Percentiles rank a stretch among this genome's conserved stretches.
Evolutionary conservation across 2,797 vertebrate genomes (phyloP).

Genomic region (Hafferia zeledoni): DNA sequence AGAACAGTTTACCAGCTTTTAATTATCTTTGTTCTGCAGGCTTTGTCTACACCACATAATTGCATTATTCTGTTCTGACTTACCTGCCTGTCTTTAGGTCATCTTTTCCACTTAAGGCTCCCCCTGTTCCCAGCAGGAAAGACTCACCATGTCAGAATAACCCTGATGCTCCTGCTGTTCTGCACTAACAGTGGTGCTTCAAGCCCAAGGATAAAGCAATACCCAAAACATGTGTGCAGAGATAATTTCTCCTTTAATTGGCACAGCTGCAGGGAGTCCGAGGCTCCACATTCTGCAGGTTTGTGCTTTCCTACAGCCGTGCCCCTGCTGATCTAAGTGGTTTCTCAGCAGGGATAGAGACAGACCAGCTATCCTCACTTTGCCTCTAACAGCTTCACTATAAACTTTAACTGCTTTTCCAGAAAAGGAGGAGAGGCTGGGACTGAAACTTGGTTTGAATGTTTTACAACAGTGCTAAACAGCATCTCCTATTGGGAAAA

Average conservation of each 20-base stretch:
- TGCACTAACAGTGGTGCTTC: neutral
- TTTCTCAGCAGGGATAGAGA: conserved; percentile 14
- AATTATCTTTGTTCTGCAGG: conserved; percentile 14
- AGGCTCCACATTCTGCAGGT: neutral
- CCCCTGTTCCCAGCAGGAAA: neutral
- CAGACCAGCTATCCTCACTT: neutral
- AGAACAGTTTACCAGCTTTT: neutral
- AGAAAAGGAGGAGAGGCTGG: neutral
- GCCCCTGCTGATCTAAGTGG: neutral
- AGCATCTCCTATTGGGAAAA: neutral
- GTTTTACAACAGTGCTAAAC: neutral
- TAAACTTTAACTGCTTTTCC: conserved; percentile 3
- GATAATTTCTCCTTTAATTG: neutral
- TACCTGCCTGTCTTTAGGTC: neutral
- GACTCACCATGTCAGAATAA: neutral
- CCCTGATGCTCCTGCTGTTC: neutral
- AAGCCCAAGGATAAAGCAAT: neutral
- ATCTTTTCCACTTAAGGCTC: neutral
- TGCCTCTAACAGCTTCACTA: neutral
- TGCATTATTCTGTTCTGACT: neutral
- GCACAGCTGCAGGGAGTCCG: neutral
- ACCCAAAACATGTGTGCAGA: neutral
- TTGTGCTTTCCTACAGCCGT: neutral
- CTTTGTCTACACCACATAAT: neutral
- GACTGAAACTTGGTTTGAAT: neutral